Base-by-base conservation (phyloP, 2,113 vertebrate genomes). In the Limanda limanda region DNA sequence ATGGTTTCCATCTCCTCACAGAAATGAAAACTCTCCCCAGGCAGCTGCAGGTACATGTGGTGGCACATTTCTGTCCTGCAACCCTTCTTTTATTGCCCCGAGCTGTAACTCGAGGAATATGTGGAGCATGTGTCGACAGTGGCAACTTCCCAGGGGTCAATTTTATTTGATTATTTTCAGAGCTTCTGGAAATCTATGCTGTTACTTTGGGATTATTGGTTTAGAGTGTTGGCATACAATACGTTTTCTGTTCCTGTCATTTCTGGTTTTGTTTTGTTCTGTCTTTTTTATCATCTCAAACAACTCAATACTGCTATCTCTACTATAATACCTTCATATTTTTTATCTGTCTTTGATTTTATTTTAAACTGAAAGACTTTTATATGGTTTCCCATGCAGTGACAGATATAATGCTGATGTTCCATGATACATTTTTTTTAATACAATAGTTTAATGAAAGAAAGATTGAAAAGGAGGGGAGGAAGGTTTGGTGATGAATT, bases 31-130 rank as follows among this genome's bases (percentile, higher is more conserved):
- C 72, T 70, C 58, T 71, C 89, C 81, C 69, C 52, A 75, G 89
- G 90, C 85, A 9, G 73, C 60, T n/a, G 47, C 81, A 85, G 78
- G 79, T 88, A 82, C 87, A 81, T 86, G 89, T 89, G 81, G 84
- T 24, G n/a, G 83, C 89, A 84, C 88, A 88, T 91, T 76, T 89
- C 79, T 21, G 51, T 6, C 51, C 20, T 51, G 48, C 13, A 45
- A 45, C 42, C 42, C 11, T 85, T 63, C 52, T 83, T 89, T 89
- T 87, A 90, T 89, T 84, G 81, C 89, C 31, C 31, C 31, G 31
- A 1, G 31, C 31, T 31, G 31, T 31, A 86, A 91, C 82, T 74
- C 74, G 77, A 87, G 85, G 76, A 86, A 79, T 74, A 92, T 91
- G 85, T 48, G 45, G 80, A 78, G 64, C 76, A 63, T 93, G 81